Evolutionary conservation across 1,140 invertebrate species (phyloP), one percentile per base, ranked within the genome.

Genomic region (Drosophila eugracilis): DNA sequence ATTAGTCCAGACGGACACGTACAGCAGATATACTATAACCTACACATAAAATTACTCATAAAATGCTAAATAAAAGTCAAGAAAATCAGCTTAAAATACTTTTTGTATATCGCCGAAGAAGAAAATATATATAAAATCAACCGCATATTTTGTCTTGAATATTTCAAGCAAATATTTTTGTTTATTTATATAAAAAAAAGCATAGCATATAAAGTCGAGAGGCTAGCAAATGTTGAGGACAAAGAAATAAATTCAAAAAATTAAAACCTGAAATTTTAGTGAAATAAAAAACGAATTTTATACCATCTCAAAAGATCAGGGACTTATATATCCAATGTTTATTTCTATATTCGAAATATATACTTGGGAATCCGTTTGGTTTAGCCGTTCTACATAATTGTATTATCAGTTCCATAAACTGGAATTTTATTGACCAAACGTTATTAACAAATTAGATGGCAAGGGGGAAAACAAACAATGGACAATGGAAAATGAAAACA

Each of bases 191-290:
- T 37, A 50, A 48, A 75, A 48, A 75, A 47, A 24, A 53, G 21
- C 5, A 4, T 12, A 34, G 24, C 24, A 14, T 28, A 19, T 19
- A 24, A 24, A 12, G 1, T 49, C 9, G 10, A 58, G 37, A 67
- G 44, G 41, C 26, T 22, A 67, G 9, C 37, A 30, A 42, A 53
- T 26, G 22, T 48, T 71, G 49, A 84, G 74, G 75, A 81, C 69
- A 84, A 66, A 66, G 34, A 65, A 70, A 75, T 84, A 75, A 84
- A 84, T 75, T 49, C 12, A 44, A 45, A 47, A 37, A 65, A 44
- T 50, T 15, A 34, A 15, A 10, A 14, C 21, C n/a, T n/a, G n/a
- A 7, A 26, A 47, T 57, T 32, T 45, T 6, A 52, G n/a, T 32
- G 9, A 49, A 50, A 28, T 36, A 34, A 69, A 42, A 49, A 34